These are phyloP conservation scores for Cheiracanthium punctorium DNA, from an alignment of 2,888 invertebrate genomes.

Conservation along the genomic window DNA sequence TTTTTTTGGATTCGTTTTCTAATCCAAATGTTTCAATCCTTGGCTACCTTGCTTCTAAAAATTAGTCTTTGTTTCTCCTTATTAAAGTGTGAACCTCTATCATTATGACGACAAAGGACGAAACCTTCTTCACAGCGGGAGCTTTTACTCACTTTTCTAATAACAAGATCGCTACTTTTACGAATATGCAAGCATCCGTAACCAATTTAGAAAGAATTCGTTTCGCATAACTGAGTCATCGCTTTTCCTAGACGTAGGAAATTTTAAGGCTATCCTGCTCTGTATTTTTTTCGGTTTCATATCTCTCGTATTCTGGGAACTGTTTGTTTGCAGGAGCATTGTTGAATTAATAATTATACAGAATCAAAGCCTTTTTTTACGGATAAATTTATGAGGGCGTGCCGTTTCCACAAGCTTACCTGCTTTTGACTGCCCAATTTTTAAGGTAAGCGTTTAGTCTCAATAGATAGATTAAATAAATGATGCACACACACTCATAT, in stretches of 20 bases:
- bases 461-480: no score
- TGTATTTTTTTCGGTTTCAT: background rate
- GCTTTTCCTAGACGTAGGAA: background rate
- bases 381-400: no score
- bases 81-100: background rate
- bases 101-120: background rate
- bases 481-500: no score
- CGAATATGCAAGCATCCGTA: conserved; percentile 10
- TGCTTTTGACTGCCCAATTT: no score
- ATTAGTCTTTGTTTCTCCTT: background rate
- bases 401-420: no score
- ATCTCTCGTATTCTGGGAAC: background rate
- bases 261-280: background rate
- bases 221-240: conserved; percentile 3
- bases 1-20: background rate
- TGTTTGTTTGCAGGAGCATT: no score
- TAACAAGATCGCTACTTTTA: background rate
- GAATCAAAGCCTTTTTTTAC: no score
- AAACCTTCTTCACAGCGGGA: background rate
- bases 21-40: background rate
- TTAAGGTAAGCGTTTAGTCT: no score
- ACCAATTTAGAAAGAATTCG: background rate
- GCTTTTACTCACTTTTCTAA: background rate
- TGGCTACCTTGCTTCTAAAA: background rate
- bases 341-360: no score